Base-by-base conservation (phyloP, 1,140 invertebrate genomes). In the Drosophila quadrilineata region DNA sequence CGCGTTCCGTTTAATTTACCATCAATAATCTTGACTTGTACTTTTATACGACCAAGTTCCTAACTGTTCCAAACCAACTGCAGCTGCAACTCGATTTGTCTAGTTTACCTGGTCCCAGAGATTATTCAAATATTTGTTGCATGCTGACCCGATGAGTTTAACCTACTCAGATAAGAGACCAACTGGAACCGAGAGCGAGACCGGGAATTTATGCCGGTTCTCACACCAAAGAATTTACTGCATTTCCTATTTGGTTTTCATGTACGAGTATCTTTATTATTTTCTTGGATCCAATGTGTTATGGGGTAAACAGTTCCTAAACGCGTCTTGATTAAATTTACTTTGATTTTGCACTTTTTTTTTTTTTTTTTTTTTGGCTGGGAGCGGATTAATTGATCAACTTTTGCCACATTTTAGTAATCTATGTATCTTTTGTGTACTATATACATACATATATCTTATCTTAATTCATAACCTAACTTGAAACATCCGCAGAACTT, bases 111-210 rank as follows among this genome's bases (percentile, higher is more conserved):
- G 28, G 21, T 58, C 66, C 46, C 70, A 58, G 54, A 71, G 79
- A 85, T 86, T 79, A 85, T 46, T 62, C 80, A 85, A 85, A 85
- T 85, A 85, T 85, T n/a, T 85, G 71, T 85, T 79, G 71, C 79
- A 86, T 71, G 58, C 70, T 84, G 79, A 85, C 79, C 79, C 73
- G 35, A 48, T 24, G 22, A 33, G 57, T 58, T 65, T 74, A 77
- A 71, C 65, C 77, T 56, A 54, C 49, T 43, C 21, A 85, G 79
- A 85, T 85, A 85, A 84, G 59, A 40, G 28, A 16, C 31, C n/a
- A n/a, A n/a, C n/a, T n/a, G n/a, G n/a, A n/a, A n/a, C 6, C 26
- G 17, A 48, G 46, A 41, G 22, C 6, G 14, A 28, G 9, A 24
- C 17, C 16, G 22, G 35, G 71, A 75, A 85, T 85, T 84, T 84